Conservation (phyloP, 2,888 invertebrate genomes). For the Proisotoma minuta region DNA sequence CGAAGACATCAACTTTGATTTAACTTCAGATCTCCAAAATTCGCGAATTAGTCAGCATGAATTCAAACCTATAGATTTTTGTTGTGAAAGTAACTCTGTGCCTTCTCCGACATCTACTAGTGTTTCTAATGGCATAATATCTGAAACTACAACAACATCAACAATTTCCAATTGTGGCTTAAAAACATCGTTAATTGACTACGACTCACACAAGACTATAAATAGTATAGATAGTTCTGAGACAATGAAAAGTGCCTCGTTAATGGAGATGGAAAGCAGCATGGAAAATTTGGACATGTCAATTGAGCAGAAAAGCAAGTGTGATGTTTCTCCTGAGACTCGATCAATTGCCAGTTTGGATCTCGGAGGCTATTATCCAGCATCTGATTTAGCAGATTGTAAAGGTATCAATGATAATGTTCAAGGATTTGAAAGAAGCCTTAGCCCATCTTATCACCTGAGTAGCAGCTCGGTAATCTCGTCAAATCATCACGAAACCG, state of each 20-base stretch:
- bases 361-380: conserved; percentile 35
- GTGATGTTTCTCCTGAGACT: conserved; percentile 44
- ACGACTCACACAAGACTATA: not conserved
- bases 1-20: too few species aligned
- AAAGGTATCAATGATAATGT: not conserved
- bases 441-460: too few species aligned
- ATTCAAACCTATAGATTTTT: too few species aligned
- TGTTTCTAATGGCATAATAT: too few species aligned
- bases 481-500: too few species aligned
- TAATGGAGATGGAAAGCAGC: not conserved
- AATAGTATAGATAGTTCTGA: not conserved
- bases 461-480: too few species aligned
- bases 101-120: too few species aligned
- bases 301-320: not conserved
- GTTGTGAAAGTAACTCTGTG: too few species aligned
- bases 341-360: conserved; percentile 45
- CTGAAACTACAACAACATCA: not conserved
- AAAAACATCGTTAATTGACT: conserved; percentile 13
- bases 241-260: conserved; percentile 8
- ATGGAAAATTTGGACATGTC: not conserved
- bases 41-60: too few species aligned
- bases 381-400: conserved; percentile 1
- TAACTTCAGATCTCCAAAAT: too few species aligned
- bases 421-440: too few species aligned
- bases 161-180: not conserved